Evolutionary conservation across 2,797 vertebrate species (phyloP).

Genomic region (Mustela erminea): DNA sequence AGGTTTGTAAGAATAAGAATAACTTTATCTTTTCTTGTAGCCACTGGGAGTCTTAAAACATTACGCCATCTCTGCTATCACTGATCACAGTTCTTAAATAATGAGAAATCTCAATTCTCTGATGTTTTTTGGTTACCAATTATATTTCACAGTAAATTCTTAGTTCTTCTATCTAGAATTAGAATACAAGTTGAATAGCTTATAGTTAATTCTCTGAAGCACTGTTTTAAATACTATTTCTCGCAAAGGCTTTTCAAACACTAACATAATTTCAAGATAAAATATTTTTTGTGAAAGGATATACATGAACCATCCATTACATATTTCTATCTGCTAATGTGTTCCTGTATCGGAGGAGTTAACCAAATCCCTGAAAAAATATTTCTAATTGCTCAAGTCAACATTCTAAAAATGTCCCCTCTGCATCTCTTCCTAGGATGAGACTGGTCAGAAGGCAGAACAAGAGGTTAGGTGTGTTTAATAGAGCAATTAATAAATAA

Average conservation of each 20-base stretch:
- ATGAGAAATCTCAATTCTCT: constrained; percentile 20
- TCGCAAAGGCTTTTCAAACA: constrained; percentile 40
- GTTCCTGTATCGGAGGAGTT: neutral
- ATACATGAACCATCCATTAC: neutral
- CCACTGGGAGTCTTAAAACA: neutral
- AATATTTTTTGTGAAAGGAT: constrained; percentile 40
- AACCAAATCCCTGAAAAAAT: constrained; percentile 41
- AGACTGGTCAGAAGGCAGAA: constrained; percentile 28
- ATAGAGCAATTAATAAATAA: neutral
- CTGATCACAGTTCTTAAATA: neutral
- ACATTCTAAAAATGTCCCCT: neutral
- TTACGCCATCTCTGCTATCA: neutral
- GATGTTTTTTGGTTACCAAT: neutral
- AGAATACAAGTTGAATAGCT: constrained; percentile 2
- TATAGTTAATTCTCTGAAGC: neutral
- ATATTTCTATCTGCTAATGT: neutral
- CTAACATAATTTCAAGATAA: constrained; percentile 26
- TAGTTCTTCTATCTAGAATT: constrained; percentile 35
- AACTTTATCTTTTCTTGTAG: neutral
- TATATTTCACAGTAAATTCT: constrained; percentile 38
- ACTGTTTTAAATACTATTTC: neutral
- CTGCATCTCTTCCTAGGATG: neutral
- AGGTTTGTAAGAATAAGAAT: constrained; percentile 22
- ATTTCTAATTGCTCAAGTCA: constrained; percentile 24
- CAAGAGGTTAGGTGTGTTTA: neutral